phyloP scores from a whole-genome alignment of 2,113 vertebrate species.

The Oceanites oceanicus region DNA sequence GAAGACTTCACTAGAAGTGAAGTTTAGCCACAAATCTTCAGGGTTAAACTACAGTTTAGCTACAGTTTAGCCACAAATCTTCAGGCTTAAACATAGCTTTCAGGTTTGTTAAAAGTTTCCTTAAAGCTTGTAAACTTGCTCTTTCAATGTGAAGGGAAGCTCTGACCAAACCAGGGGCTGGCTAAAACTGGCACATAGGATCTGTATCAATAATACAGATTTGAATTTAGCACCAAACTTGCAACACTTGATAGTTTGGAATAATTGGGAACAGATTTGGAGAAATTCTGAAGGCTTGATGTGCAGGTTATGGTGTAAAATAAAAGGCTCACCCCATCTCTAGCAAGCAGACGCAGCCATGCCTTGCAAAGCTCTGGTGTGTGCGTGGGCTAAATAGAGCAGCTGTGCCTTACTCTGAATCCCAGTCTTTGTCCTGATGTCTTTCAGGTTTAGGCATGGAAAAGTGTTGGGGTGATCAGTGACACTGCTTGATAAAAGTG shows the following conservation, averaged over 20 bases:
- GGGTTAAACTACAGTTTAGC: too few relatives aligned
- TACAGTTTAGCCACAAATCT: neutral
- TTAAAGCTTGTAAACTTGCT: neutral
- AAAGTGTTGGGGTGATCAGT: neutral
- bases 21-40: neutral
- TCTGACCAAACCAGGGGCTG: neutral
- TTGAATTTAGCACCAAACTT: neutral
- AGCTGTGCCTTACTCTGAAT: neutral
- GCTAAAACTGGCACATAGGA: neutral
- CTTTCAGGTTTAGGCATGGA: neutral
- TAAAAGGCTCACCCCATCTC: neutral
- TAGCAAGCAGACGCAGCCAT: neutral
- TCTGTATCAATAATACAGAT: accelerated
- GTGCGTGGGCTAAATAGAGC: accelerated
- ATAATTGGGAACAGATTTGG: neutral
- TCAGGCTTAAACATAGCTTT: neutral
- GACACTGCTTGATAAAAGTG: neutral
- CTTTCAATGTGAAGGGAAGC: neutral
- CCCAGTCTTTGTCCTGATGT: neutral
- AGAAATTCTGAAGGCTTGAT: neutral
- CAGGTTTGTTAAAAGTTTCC: neutral
- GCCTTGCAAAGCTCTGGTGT: neutral
- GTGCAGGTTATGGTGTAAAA: neutral
- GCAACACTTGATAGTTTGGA: neutral
- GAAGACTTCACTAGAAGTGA: neutral